A percentile compares a stretch with the other conserved stretches of the same genome.
Evolutionary conservation across 1,140 invertebrate species (phyloP).

Genomic region (Meloidogyne exigua): DNA sequence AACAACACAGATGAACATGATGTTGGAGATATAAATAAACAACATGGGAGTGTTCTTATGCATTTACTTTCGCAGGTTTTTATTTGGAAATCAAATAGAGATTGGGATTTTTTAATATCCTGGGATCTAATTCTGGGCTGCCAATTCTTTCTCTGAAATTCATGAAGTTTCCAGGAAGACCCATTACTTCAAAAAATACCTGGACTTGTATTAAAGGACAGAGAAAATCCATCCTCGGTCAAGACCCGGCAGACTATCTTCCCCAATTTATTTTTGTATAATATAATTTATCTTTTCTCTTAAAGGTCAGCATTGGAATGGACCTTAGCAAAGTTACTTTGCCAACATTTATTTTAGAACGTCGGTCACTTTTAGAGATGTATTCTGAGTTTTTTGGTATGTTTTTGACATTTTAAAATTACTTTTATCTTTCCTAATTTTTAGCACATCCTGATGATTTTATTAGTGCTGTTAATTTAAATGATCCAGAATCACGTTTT

Average conservation of each 20-base stretch:
- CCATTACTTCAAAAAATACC: no score
- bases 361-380: conserved; percentile 68
- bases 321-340: conserved; percentile 69
- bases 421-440: not conserved
- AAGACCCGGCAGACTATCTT: no score
- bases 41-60: conserved; percentile 68
- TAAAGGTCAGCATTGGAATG: conserved; percentile 69
- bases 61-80: conserved; percentile 66
- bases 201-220: no score
- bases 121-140: no score
- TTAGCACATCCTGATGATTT: conserved; percentile 66
- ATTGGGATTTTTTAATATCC: no score
- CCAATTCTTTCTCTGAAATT: no score
- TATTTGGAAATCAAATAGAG: no score
- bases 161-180: no score
- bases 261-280: no score
- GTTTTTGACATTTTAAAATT: not conserved
- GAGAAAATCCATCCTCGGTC: no score
- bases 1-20: conserved; percentile 54
- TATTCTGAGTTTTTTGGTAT: conserved; percentile 69
- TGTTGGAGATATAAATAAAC: conserved; percentile 63
- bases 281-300: conserved; percentile 24
- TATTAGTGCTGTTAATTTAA: conserved; percentile 39
- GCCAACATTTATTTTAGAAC: conserved; percentile 69
- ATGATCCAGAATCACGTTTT: conserved; percentile 64